phyloP scores from a whole-genome alignment of 2,113 vertebrate genomes.

The Halichoeres trimaculatus region DNA sequence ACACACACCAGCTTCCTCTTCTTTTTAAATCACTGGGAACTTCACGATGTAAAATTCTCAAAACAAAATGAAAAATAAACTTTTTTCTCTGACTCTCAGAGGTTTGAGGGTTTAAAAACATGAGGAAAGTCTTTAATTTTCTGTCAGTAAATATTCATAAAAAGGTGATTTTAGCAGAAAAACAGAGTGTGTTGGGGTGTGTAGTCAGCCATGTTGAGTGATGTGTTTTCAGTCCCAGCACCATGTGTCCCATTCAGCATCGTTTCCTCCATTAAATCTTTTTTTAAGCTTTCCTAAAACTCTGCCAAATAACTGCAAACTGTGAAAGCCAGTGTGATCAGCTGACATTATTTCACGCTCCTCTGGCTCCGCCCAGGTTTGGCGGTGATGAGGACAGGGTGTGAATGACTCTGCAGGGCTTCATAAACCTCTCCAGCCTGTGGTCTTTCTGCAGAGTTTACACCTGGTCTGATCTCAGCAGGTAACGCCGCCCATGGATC shows the following conservation, averaged over 20 bases:
- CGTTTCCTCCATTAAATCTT: constrained; percentile 30
- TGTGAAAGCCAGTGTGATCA: constrained; percentile 20
- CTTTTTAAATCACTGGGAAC: no score
- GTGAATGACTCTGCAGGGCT: constrained; percentile 51
- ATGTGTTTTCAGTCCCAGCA: neutral
- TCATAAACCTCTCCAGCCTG: constrained; percentile 57
- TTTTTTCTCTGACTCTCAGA: no score
- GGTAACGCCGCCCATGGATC: constrained; percentile 59
- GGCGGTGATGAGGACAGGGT: neutral
- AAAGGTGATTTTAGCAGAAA: no score
- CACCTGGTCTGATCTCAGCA: constrained; percentile 73
- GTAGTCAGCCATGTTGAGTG: no score
- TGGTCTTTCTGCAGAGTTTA: constrained; percentile 66
- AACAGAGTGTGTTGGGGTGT: no score
- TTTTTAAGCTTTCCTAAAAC: constrained; percentile 21
- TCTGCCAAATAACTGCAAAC: constrained; percentile 24
- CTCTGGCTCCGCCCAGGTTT: neutral
- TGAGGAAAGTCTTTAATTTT: no score
- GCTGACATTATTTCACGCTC: constrained; percentile 47
- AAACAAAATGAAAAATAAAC: no score
- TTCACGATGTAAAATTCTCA: no score
- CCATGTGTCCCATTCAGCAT: constrained; percentile 25
- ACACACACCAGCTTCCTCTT: no score
- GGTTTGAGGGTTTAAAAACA: no score
- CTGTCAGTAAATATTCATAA: no score